Base-by-base conservation (phyloP, 2,888 invertebrate genomes). In the Synergus japonicus region DNA sequence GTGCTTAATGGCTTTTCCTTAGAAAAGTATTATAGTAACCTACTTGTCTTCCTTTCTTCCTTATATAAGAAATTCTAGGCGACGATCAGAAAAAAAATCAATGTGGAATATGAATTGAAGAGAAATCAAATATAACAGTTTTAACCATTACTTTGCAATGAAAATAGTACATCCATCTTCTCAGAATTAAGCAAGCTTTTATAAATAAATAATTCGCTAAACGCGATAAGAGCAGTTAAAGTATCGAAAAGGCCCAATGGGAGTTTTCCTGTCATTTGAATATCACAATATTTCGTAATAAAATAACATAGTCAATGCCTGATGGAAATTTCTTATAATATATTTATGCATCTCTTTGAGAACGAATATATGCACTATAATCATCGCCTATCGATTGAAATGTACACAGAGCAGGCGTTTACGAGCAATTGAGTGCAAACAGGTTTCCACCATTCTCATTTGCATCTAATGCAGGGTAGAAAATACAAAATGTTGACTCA, bases 391-490 rank as follows among this genome's bases (percentile, higher is more conserved):
- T 65, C 65, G 65, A 65, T 65, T 65, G 65, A 65, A 65, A 43
- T 65, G 41, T 41, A 65, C 10, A 65, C 65, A 65, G 65, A 43
- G 43, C 43, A 65, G 65, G 65, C 65, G 65, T 65, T 41, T 41
- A 65, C n/a, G 43, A 41, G 41, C n/a, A 41, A 65, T 65, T 65
- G 41, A 65, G 67, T 67, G 67, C 67, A 46, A 67, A 67, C 67
- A 46, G 46, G 67, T 67, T 67, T 67, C 18, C 67, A 44, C 46
- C 43, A 13, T 67, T 67, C 22, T 46, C 46, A 67, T 67, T 67
- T 67, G 46, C 46, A 67, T 67, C 46, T 67, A 67, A 46, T 46
- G 13, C 13, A 22, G 4, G 12, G 13, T 22, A 2, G 22, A 43
- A 65, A 65, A 65, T n/a, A 7, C n/a, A 13, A 65, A 15, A 7